These are phyloP conservation scores for Caenorhabditis macrosperma DNA, from an alignment of 2,888 invertebrate species.

Conservation along the genomic window DNA sequence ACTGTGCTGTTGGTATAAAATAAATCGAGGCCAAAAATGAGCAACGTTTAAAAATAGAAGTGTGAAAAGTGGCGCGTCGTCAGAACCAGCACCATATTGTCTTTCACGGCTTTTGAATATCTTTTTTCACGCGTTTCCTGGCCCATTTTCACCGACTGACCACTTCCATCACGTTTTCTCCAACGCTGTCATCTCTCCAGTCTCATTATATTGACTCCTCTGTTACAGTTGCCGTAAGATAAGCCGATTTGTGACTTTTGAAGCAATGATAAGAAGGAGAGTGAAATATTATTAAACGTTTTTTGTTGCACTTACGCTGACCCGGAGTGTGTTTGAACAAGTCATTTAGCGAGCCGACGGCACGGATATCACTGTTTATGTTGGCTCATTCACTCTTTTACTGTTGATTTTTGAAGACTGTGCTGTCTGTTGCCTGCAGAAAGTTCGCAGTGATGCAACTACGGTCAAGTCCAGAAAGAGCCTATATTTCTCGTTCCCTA, in stretches of 20 bases:
- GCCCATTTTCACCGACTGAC: neutral
- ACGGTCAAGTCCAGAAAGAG: neutral
- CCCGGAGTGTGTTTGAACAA: constrained; percentile 49
- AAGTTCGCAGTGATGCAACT: neutral
- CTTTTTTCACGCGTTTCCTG: constrained; percentile 27
- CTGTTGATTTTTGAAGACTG: constrained; percentile 34
- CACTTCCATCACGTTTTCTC: neutral
- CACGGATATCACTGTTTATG: constrained; percentile 38
- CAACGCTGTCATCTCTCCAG: neutral
- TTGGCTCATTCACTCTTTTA: constrained; percentile 45
- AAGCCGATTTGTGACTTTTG: constrained; percentile 33
- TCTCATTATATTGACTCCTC: neutral
- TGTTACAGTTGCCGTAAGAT: constrained; percentile 3
- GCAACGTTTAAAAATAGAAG: constrained; percentile 28
- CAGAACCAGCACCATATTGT: constrained; percentile 26
- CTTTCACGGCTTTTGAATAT: constrained; percentile 33
- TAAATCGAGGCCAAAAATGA: neutral
- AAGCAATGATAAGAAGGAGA: constrained; percentile 30
- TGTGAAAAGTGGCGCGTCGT: constrained; percentile 23
- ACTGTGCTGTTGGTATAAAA: no score
- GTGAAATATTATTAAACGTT: constrained; percentile 17
- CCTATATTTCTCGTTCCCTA: neutral
- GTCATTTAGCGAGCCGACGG: constrained; percentile 47
- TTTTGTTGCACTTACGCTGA: constrained; percentile 34
- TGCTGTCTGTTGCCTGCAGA: constrained; percentile 23